A percentile compares a stretch with the other conserved stretches of the same genome.
phyloP scores from a whole-genome alignment of 2,113 vertebrate genomes.

The Numenius arquata region DNA sequence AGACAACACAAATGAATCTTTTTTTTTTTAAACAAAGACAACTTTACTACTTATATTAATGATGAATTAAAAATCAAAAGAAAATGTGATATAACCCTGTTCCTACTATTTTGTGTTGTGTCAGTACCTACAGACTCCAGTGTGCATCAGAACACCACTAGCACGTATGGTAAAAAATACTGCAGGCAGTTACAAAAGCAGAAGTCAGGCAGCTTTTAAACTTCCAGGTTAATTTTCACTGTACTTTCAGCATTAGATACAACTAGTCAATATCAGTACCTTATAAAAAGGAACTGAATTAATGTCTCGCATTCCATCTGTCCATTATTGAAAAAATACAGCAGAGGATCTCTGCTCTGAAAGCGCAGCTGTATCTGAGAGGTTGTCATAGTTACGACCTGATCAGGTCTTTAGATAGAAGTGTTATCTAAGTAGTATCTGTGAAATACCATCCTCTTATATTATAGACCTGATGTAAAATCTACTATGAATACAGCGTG shows the following conservation, averaged over 20 bases:
- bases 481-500: accelerated
- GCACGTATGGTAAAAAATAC: neutral
- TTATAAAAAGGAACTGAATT: neutral
- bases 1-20: neutral
- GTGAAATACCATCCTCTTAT: neutral
- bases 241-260: neutral
- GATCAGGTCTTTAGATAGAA: neutral
- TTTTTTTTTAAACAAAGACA: neutral
- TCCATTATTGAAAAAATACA: neutral
- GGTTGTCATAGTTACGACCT: conserved; percentile 26
- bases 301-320: neutral
- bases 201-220: neutral
- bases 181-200: neutral
- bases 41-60: neutral
- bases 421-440: neutral
- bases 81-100: neutral
- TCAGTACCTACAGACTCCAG: neutral
- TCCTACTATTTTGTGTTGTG: neutral
- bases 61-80: neutral
- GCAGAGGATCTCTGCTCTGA: neutral
- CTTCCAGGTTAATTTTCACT: neutral
- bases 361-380: neutral
- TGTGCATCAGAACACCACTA: neutral
- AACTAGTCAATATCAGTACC: neutral
- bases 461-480: neutral